Evolutionary conservation across 2,113 vertebrate genomes (phyloP).

Genomic region (Numenius arquata): DNA sequence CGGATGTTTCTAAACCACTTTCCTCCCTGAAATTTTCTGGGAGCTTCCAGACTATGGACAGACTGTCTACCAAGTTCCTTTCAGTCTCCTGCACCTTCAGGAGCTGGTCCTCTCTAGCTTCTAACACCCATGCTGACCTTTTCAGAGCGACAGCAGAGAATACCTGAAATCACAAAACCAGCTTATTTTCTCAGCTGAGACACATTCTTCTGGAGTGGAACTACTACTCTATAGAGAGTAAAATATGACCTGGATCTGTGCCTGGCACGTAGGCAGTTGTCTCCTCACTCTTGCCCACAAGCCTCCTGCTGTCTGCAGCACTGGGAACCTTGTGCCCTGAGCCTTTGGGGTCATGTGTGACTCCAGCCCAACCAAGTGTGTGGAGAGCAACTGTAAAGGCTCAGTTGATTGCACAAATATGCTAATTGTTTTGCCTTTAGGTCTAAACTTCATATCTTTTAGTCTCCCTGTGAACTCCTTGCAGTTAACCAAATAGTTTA

Average conservation of each 20-base stretch:
- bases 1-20: background rate
- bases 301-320: background rate
- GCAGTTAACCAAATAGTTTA: background rate
- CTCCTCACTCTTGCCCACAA: background rate
- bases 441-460: background rate
- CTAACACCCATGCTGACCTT: background rate
- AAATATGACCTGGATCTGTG: background rate
- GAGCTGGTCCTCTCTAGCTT: background rate
- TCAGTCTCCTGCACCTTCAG: background rate
- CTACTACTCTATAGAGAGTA: background rate
- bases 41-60: background rate
- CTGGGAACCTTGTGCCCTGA: conserved; percentile 1
- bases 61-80: background rate
- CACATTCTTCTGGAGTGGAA: background rate
- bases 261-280: background rate
- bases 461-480: background rate
- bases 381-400: background rate
- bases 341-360: background rate
- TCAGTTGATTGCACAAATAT: background rate
- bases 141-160: background rate
- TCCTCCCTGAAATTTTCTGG: background rate
- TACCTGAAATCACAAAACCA: background rate
- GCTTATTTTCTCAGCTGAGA: background rate
- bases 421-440: conserved; percentile 8
- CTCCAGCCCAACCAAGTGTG: background rate